Evolutionary conservation across 2,888 invertebrate genomes (phyloP).

Genomic region (Apoderus coryli): DNA sequence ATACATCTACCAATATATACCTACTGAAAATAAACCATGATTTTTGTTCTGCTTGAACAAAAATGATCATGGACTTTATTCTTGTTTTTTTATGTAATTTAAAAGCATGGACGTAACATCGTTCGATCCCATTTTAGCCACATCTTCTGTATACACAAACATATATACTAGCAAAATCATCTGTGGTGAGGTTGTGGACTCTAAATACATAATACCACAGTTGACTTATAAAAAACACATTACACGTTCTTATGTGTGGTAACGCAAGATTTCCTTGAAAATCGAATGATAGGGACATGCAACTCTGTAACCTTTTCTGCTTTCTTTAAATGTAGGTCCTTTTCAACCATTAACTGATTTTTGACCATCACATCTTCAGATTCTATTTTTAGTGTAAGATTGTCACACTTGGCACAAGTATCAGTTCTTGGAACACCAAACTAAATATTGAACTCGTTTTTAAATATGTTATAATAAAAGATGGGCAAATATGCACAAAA

Average conservation of each 20-base stretch:
- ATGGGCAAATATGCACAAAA: too few relatives aligned
- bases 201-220: slow-evolving; percentile 12
- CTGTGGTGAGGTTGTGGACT: slow-evolving; percentile 7
- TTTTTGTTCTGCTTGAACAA: too few relatives aligned
- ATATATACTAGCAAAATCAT: slow-evolving; percentile 11
- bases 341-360: slow-evolving; percentile 9
- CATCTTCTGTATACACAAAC: slow-evolving; percentile 9
- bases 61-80: too few relatives aligned
- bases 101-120: too few relatives aligned
- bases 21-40: too few relatives aligned
- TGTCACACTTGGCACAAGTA: slow-evolving; percentile 9
- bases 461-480: slow-evolving; percentile 9
- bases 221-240: slow-evolving; percentile 11
- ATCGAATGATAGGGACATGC: slow-evolving; percentile 11
- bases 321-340: slow-evolving; percentile 10
- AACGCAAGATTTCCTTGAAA: slow-evolving; percentile 9
- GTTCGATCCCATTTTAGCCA: slow-evolving; percentile 13
- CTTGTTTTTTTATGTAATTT: too few relatives aligned
- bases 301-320: slow-evolving; percentile 5
- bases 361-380: slow-evolving; percentile 7
- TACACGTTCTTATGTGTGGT: slow-evolving; percentile 10
- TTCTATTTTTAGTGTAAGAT: slow-evolving; percentile 8
- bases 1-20: too few relatives aligned
- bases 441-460: slow-evolving; percentile 10
- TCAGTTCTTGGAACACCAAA: slow-evolving; percentile 11